phyloP scores from a whole-genome alignment of 92 coral and sea anemone genomes.

The Diadumene lineata region DNA sequence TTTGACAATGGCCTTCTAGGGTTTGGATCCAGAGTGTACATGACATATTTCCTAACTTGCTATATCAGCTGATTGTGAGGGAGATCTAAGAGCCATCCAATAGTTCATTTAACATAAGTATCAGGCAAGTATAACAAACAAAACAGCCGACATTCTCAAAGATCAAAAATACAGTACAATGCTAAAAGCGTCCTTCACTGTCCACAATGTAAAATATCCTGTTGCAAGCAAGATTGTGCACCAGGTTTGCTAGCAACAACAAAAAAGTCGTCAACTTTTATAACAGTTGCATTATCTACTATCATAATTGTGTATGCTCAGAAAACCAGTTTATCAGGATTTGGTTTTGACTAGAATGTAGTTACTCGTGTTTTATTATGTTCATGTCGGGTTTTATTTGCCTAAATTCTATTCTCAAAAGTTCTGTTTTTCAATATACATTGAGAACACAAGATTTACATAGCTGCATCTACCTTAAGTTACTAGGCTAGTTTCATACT shows the following conservation, averaged over 20 bases:
- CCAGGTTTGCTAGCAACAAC: too few species aligned
- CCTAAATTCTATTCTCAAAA: background rate
- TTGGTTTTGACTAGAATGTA: too few species aligned
- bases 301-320: too few species aligned
- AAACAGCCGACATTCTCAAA: too few species aligned
- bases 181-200: too few species aligned
- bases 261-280: too few species aligned
- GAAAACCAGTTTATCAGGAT: too few species aligned
- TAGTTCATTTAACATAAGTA: background rate
- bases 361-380: too few species aligned
- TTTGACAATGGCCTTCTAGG: slow-evolving; percentile 42
- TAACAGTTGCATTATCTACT: too few species aligned
- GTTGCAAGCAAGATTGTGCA: too few species aligned
- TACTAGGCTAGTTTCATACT: too few species aligned
- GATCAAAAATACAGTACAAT: too few species aligned
- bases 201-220: slow-evolving; percentile 38
- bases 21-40: slow-evolving; percentile 47
- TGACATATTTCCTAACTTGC: slow-evolving; percentile 41
- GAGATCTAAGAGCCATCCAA: slow-evolving; percentile 39
- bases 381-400: background rate
- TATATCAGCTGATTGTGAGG: slow-evolving; percentile 43
- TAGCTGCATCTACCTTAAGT: slow-evolving; percentile 10
- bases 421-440: background rate
- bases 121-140: slow-evolving; percentile 44
- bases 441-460: background rate